phyloP scores from a whole-genome alignment of 2,113 vertebrate species.

The Geococcyx californianus region DNA sequence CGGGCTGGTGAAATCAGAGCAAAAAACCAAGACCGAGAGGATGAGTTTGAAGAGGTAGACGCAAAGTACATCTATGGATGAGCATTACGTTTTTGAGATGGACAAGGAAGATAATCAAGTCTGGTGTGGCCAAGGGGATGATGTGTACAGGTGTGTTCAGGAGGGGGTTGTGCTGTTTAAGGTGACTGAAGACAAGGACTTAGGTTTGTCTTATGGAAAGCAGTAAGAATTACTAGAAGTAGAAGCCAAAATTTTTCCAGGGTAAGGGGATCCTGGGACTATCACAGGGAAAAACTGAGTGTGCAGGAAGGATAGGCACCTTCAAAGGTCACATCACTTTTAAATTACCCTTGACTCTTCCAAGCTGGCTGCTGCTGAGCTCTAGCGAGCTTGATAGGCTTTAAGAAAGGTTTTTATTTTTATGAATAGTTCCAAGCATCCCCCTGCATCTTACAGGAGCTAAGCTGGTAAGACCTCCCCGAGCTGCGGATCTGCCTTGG shows the following conservation, averaged over 20 bases:
- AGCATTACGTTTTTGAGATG: background rate
- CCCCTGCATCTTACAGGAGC: background rate
- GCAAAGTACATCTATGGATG: accelerated
- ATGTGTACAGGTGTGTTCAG: background rate
- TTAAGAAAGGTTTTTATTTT: background rate
- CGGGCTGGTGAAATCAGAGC: too few species aligned
- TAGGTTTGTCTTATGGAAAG: background rate
- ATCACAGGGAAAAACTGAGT: background rate
- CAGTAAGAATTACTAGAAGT: background rate
- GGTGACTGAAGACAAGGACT: background rate
- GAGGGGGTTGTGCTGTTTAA: background rate
- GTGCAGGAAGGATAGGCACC: background rate
- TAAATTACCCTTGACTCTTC: accelerated
- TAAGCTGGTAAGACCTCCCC: background rate
- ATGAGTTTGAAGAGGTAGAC: background rate
- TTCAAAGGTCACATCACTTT: background rate
- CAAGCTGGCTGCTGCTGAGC: background rate
- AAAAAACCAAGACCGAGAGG: background rate
- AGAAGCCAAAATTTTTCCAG: background rate
- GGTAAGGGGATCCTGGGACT: background rate
- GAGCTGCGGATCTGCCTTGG: background rate
- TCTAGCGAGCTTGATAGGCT: background rate
- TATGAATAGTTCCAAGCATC: background rate
- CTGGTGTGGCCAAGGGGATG: background rate
- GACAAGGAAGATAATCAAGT: background rate